Percentiles rank a stretch among this genome's conserved stretches.
Evolutionary conservation across 2,113 vertebrate species (phyloP).

Genomic region (Odocoileus virginianus): DNA sequence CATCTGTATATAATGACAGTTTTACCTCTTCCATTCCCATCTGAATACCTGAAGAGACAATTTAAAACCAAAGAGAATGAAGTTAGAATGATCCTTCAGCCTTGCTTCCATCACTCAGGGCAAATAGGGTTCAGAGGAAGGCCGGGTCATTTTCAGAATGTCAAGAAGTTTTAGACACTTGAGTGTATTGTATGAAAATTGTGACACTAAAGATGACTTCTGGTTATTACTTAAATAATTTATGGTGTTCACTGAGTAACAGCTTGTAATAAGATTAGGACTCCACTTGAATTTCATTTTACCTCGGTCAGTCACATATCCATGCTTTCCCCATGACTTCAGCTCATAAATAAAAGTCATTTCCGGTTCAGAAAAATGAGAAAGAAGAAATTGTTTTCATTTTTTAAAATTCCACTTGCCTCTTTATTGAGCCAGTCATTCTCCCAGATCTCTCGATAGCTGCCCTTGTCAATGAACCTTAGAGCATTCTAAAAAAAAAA

Average conservation of each 20-base stretch:
- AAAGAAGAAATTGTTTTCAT: background rate
- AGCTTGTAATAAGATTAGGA: background rate
- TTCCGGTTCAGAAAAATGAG: background rate
- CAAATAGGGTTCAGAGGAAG: background rate
- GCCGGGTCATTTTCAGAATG: background rate
- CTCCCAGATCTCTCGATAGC: constrained; percentile 80
- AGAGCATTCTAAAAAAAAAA: constrained; percentile 80
- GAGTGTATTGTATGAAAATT: background rate
- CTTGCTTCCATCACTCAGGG: background rate
- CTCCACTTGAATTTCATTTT: constrained; percentile 7
- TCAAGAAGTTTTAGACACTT: background rate
- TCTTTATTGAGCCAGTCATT: constrained; percentile 85
- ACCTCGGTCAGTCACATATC: background rate
- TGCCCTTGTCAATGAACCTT: constrained; percentile 76
- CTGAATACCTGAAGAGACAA: background rate
- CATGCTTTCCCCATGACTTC: background rate
- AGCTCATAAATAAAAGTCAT: background rate
- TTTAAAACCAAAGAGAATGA: background rate
- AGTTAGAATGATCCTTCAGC: background rate
- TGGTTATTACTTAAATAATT: background rate
- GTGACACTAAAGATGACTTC: background rate
- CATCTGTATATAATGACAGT: background rate
- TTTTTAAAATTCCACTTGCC: constrained; percentile 74
- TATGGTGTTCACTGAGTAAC: background rate
- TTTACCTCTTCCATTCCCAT: background rate